Evolutionary conservation across 2,888 invertebrate genomes (phyloP), one percentile per base, ranked within the genome.

Genomic region (Mongoloraphidia duomilia): DNA sequence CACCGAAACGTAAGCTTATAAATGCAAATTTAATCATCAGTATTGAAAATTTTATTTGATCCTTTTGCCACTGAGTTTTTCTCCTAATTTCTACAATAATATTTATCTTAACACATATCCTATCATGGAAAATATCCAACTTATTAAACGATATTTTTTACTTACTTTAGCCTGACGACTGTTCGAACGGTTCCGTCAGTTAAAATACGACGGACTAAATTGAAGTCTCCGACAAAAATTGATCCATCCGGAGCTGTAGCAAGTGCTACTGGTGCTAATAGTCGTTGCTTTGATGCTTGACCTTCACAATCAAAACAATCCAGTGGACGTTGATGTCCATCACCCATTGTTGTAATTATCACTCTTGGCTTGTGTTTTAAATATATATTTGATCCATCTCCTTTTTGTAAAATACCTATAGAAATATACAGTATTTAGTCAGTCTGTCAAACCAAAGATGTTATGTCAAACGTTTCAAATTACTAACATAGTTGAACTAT

Each of bases 301-400:
- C 91, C 91, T 58, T 84, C 81, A 65, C 87, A 88, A 48, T 86
- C 86, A 10, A 64, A 65, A 64, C 95, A 94, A 54, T 91, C 87
- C 36, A 93, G 70, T 1, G 88, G 85, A 36, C 96, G 75, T 63
- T 92, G 91, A 56, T 89, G 83, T 0, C 91, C 92, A 63, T 90
- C 91, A 9, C 93, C 94, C 84, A 94, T 85, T 0, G 89, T 80
- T 2, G 93, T 92, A 43, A 90, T 74, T 54, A 95, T 88, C 11
- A 94, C 86, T 41, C 91, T 76, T 0, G 94, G 94, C 61, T 92
- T 88, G 64, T 95, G 89, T 59, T 88, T 92, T 59, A 97, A 69
- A 65, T 94, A 95, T 51, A 94, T 88, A 60, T 93, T 94, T 0
- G 93, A 88, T 10, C 97, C 97, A 61, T 97, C 96, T 34, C 97